Evolutionary conservation across 2,113 vertebrate genomes (phyloP).

Genomic region (Onychostoma macrolepis): DNA sequence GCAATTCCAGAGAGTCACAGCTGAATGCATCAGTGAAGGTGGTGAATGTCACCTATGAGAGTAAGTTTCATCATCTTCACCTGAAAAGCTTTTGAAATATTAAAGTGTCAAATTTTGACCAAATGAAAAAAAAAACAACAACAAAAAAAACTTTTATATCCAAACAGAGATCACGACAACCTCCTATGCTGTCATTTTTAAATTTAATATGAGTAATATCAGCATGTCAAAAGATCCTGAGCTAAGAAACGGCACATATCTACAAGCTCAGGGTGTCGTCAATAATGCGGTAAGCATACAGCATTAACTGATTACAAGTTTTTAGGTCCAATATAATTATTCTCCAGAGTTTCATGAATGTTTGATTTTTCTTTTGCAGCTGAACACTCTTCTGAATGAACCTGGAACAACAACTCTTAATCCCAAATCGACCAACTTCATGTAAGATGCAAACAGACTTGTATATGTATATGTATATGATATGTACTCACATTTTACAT

Average conservation of each 20-base stretch:
- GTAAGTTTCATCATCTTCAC: no score
- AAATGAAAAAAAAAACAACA: no score
- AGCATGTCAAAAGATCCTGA: not conserved
- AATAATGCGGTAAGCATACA: not conserved
- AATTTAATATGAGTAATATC: not conserved
- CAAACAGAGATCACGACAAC: not conserved
- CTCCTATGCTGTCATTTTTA: not conserved
- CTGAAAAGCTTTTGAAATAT: no score
- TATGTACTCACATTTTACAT: no score
- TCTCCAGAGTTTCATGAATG: not conserved
- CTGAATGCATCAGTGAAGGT: no score
- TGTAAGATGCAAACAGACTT: no score
- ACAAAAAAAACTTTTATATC: not conserved
- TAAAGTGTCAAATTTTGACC: no score
- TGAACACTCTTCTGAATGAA: conserved; percentile 12
- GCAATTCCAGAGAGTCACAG: no score
- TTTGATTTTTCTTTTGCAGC: not conserved
- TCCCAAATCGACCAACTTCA: no score
- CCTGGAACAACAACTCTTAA: no score
- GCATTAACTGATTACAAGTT: not conserved
- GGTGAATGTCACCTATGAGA: no score
- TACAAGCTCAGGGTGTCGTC: not conserved
- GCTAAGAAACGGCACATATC: not conserved
- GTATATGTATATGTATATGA: no score
- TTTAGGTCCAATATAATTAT: not conserved